These are phyloP conservation scores for Arenaria interpres DNA, from an alignment of 2,113 vertebrate species.

Conservation along the genomic window DNA sequence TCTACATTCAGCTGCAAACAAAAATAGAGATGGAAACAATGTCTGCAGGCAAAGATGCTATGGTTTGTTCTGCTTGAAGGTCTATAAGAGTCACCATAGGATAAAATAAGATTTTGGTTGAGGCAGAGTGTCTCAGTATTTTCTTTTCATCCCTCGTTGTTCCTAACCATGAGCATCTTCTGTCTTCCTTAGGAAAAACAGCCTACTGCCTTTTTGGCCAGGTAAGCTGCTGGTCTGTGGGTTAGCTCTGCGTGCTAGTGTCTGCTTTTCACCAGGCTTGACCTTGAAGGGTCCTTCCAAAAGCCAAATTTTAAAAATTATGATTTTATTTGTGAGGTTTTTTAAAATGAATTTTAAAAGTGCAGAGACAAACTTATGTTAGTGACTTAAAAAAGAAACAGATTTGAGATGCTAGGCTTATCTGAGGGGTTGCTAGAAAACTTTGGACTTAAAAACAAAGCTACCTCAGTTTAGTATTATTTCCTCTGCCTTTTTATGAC, in stretches of 20 bases:
- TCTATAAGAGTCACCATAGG: neutral
- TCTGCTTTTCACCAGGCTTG: neutral
- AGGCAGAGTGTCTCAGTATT: neutral
- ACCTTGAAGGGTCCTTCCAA: neutral
- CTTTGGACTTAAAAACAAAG: neutral
- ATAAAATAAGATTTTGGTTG: neutral
- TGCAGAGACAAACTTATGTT: neutral
- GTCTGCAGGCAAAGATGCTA: too few species aligned
- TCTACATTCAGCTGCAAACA: neutral
- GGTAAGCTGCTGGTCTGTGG: neutral
- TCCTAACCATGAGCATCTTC: neutral
- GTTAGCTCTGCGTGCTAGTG: rapidly evolving
- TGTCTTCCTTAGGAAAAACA: neutral
- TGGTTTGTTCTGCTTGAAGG: neutral
- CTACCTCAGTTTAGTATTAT: rapidly evolving
- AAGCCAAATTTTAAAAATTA: neutral
- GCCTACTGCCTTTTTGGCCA: neutral
- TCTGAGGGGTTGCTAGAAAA: neutral
- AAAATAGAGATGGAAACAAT: neutral
- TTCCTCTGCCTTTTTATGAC: neutral
- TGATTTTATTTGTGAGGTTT: neutral
- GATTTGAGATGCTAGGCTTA: neutral
- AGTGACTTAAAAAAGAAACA: neutral
- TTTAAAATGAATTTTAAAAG: neutral
- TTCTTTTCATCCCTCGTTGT: neutral